These are phyloP conservation scores for Cantharis rustica DNA, from an alignment of 2,888 invertebrate genomes.

Conservation along the genomic window DNA sequence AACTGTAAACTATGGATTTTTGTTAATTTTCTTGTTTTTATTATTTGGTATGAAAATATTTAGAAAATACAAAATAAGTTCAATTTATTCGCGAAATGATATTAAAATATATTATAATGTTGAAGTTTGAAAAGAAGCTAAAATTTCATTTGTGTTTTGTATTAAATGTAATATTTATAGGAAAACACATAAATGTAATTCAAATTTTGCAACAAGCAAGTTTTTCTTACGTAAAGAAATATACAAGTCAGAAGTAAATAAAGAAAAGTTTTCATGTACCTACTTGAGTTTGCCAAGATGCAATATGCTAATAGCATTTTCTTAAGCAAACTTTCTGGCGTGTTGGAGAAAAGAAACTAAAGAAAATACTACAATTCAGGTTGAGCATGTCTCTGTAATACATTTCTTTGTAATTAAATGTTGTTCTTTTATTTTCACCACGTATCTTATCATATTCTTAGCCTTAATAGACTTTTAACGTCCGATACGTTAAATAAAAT, in stretches of 20 bases:
- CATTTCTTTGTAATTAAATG: constrained; percentile 16
- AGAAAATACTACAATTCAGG: constrained; percentile 15
- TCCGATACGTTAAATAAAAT: not conserved
- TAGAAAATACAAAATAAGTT: not conserved
- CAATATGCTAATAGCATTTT: constrained; percentile 31
- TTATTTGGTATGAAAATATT: not conserved
- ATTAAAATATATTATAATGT: not conserved
- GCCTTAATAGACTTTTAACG: not conserved
- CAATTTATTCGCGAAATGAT: not conserved
- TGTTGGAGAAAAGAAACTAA: constrained; percentile 21
- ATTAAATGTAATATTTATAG: not conserved
- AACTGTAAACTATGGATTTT: not conserved
- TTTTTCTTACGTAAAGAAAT: constrained; percentile 35
- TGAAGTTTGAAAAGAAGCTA: not conserved
- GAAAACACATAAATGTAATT: not conserved
- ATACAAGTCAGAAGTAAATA: constrained; percentile 38
- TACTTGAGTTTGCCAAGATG: constrained; percentile 20
- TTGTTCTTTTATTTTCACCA: constrained; percentile 13
- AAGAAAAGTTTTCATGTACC: constrained; percentile 28
- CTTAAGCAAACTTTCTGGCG: constrained; percentile 24
- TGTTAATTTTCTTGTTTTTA: not conserved
- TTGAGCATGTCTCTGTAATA: constrained; percentile 5
- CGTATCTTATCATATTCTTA: not conserved
- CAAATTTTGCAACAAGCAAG: constrained; percentile 5
- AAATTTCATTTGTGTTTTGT: not conserved